Evolutionary conservation across 2,113 vertebrate genomes (phyloP).

Genomic region (Vimba vimba): DNA sequence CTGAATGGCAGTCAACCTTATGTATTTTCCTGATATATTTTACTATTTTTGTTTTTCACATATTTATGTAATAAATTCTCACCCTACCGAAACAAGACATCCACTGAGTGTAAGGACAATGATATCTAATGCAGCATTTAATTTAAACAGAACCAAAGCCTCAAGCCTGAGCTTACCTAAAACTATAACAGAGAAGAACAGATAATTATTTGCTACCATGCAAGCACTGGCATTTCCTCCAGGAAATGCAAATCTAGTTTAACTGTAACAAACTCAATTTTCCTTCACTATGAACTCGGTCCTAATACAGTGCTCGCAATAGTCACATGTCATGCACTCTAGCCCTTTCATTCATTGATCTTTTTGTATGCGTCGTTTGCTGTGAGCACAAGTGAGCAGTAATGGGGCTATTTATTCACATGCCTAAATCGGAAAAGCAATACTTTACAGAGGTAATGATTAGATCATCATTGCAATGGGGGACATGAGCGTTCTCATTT

Average conservation of each 20-base stretch:
- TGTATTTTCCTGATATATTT: neutral
- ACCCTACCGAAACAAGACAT: neutral
- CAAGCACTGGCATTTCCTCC: conserved; percentile 8
- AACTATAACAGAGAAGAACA: neutral
- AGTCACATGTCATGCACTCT: conserved; percentile 33
- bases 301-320: neutral
- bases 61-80: neutral
- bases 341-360: conserved; percentile 34
- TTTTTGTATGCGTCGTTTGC: conserved; percentile 4
- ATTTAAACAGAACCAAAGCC: neutral
- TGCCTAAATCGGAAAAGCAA: conserved; percentile 43
- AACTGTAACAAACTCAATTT: conserved; percentile 28
- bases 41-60: neutral
- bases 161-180: too few relatives aligned
- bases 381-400: conserved; percentile 37
- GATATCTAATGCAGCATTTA: neutral
- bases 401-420: conserved; percentile 45
- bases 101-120: neutral
- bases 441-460: conserved; percentile 37
- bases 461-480: conserved; percentile 40
- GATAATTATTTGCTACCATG: neutral
- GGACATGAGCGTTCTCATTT: conserved; percentile 28
- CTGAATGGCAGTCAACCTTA: neutral
- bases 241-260: conserved; percentile 26
- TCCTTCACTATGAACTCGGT: conserved; percentile 8